A percentile compares a stretch with the other conserved stretches of the same genome.
Conservation (phyloP, 2,113 vertebrate species). For the Aldabrachelys gigantea region DNA sequence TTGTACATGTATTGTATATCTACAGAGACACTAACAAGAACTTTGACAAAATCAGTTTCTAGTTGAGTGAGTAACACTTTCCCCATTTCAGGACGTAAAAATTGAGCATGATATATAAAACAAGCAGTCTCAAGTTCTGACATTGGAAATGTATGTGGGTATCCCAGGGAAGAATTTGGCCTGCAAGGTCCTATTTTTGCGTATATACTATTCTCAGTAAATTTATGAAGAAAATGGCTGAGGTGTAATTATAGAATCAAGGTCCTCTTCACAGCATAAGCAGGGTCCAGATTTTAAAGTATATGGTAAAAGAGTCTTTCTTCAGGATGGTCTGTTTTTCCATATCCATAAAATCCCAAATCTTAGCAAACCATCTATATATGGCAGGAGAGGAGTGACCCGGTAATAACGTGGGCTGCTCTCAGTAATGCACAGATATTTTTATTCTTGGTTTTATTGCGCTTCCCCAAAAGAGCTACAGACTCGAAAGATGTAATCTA, state of each 20-base stretch:
- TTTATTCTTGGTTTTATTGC: neutral
- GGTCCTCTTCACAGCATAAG: neutral
- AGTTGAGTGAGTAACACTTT: neutral
- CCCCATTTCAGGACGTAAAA: neutral
- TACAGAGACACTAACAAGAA: neutral
- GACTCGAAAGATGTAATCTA: neutral
- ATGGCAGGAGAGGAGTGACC: neutral
- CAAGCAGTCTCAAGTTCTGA: neutral
- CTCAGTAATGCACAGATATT: neutral
- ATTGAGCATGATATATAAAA: neutral
- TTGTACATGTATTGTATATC: neutral
- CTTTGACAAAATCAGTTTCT: neutral
- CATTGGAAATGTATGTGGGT: neutral
- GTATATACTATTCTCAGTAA: neutral
- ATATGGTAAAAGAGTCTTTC: neutral
- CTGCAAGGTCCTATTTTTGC: neutral
- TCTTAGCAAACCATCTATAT: neutral
- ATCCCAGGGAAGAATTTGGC: neutral
- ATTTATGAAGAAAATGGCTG: neutral
- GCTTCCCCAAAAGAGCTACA: neutral
- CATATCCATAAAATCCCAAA: neutral
- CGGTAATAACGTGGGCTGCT: neutral
- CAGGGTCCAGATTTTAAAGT: neutral
- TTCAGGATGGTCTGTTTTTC: neutral
- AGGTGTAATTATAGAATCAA: neutral